A percentile compares a stretch with the other conserved stretches of the same genome.
These are phyloP conservation scores for Serripes groenlandicus DNA, from an alignment of 2,888 invertebrate genomes.

Conservation along the genomic window DNA sequence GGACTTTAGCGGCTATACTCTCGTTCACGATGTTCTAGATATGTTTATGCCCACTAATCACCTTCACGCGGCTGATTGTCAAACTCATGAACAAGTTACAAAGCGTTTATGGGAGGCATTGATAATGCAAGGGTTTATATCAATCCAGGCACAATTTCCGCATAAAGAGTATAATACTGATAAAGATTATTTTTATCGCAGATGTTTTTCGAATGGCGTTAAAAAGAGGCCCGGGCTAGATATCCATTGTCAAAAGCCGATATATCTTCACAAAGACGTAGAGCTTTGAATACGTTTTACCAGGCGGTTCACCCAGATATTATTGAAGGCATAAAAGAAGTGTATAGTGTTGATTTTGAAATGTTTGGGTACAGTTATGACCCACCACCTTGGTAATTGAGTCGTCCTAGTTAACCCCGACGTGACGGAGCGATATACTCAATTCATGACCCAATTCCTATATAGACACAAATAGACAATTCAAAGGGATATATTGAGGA, in stretches of 20 bases:
- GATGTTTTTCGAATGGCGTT: no score
- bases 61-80: not conserved
- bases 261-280: constrained; percentile 1
- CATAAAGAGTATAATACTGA: not conserved
- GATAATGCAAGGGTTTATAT: constrained; percentile 2
- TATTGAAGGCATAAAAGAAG: not conserved
- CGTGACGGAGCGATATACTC: no score
- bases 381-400: not conserved
- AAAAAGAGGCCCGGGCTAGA: not conserved
- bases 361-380: constrained; percentile 20
- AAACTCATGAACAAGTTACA: not conserved
- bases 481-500: no score
- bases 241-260: constrained; percentile 1
- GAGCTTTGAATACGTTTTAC: not conserved
- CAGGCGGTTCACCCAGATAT: not conserved
- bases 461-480: no score
- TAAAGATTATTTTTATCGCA: constrained; percentile 1
- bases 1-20: not conserved
- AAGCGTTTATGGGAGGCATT: constrained; percentile 3
- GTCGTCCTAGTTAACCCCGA: no score
- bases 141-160: not conserved
- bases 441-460: no score
- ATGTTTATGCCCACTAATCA: constrained; percentile 1
- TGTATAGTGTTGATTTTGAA: constrained; percentile 8
- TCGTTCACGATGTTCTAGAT: constrained; percentile 12